Percentiles rank a stretch among this genome's conserved stretches.
These are phyloP conservation scores for Dufourea novaeangliae DNA, from an alignment of 1,140 invertebrate species.

Conservation along the genomic window DNA sequence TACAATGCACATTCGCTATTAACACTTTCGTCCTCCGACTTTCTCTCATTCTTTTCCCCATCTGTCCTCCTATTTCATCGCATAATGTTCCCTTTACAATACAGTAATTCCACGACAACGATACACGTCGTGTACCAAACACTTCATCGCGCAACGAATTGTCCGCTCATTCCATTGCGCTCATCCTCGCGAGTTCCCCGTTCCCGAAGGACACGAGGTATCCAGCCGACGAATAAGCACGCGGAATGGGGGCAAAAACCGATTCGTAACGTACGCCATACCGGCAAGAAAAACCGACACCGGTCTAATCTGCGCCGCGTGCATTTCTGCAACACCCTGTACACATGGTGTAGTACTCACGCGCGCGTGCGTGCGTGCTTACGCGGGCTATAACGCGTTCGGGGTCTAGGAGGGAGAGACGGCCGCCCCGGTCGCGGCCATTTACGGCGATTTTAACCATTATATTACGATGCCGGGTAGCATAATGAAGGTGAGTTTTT, in stretches of 20 bases:
- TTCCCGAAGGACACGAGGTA: neutral
- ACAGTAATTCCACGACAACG: too few species aligned
- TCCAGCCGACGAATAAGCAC: neutral
- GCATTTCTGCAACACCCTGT: conserved; percentile 49
- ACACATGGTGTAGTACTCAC: conserved; percentile 40
- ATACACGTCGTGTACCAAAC: too few species aligned
- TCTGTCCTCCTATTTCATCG: too few species aligned
- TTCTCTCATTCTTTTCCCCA: too few species aligned
- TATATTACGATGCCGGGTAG: conserved; percentile 74
- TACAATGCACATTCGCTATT: too few species aligned
- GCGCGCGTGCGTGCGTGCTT: conserved; percentile 38
- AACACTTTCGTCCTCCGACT: too few species aligned
- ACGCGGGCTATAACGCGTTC: conserved; percentile 49
- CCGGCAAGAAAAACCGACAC: neutral
- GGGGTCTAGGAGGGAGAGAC: conserved; percentile 5
- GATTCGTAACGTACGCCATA: neutral
- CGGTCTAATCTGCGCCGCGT: conserved; percentile 42
- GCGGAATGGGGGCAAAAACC: neutral
- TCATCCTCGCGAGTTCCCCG: too few species aligned
- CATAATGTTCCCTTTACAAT: too few species aligned
- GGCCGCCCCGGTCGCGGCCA: conserved; percentile 59
- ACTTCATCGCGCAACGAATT: too few species aligned
- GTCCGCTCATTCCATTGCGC: too few species aligned
- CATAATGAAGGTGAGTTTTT: conserved; percentile 77
- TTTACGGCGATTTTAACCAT: conserved; percentile 75